phyloP scores from a whole-genome alignment of 2,113 vertebrate genomes.

The Pandion haliaetus region DNA sequence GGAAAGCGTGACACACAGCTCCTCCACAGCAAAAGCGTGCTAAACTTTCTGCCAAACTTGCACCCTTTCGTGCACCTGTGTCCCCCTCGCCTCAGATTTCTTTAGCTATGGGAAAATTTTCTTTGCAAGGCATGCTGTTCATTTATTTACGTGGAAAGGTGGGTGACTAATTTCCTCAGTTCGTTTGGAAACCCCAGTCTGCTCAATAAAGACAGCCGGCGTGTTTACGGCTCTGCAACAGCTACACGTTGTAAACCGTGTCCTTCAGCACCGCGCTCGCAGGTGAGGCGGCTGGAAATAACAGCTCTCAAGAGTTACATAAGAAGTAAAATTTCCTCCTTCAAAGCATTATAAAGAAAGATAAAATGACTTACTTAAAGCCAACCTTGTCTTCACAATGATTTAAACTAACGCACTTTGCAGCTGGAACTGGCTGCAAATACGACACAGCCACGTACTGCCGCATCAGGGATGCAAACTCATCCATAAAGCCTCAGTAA shows the following conservation, averaged over 20 bases:
- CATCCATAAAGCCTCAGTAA: neutral
- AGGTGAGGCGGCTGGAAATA: neutral
- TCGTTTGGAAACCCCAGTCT: neutral
- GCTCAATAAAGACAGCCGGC: neutral
- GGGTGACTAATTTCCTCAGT: neutral
- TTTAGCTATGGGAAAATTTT: neutral
- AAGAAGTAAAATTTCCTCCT: neutral
- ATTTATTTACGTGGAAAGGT: neutral
- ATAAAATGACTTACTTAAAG: neutral
- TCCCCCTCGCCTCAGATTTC: rapidly evolving
- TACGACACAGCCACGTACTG: rapidly evolving
- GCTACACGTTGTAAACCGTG: neutral
- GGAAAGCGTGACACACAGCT: neutral
- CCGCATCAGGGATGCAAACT: neutral
- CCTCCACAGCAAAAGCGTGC: neutral
- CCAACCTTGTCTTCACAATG: neutral
- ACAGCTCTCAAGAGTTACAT: neutral
- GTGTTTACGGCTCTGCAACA: neutral
- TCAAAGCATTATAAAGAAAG: neutral
- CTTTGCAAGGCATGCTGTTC: neutral
- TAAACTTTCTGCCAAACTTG: neutral
- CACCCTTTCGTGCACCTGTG: rapidly evolving
- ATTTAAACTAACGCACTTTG: neutral
- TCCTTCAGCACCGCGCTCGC: neutral
- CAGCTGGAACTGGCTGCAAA: neutral